Evolutionary conservation across 2,888 invertebrate genomes (phyloP).

Genomic region (Pollenia griseotomentosa): DNA sequence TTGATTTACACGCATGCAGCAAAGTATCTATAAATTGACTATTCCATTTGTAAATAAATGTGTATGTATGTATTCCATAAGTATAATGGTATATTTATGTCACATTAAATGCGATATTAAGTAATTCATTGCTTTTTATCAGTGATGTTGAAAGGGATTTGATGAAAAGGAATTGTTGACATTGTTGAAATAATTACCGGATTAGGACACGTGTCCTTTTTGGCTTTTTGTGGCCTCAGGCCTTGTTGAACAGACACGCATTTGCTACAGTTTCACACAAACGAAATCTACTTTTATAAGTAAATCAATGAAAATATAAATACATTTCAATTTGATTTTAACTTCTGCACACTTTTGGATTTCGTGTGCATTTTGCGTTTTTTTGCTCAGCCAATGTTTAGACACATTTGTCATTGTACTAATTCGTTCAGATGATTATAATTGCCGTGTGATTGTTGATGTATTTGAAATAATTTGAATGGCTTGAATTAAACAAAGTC

Average conservation of each 20-base stretch:
- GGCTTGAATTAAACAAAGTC: conserved; percentile 21
- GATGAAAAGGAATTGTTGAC: conserved; percentile 64
- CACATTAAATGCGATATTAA: conserved; percentile 65
- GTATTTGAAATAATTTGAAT: conserved; percentile 43
- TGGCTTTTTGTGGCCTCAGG: conserved; percentile 73
- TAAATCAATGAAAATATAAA: background rate
- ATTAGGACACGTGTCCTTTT: conserved; percentile 76
- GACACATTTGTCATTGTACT: conserved; percentile 50
- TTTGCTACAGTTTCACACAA: conserved; percentile 21
- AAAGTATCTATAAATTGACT: background rate
- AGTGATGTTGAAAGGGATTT: conserved; percentile 54
- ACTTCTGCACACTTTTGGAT: conserved; percentile 10
- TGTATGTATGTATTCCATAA: background rate
- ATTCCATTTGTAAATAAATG: background rate
- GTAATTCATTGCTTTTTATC: conserved; percentile 67
- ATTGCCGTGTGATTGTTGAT: conserved; percentile 69
- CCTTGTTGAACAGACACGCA: conserved; percentile 36
- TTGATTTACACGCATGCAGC: conserved; percentile 36
- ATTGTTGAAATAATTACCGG: conserved; percentile 76
- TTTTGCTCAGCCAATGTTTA: conserved; percentile 25
- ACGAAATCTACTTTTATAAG: background rate
- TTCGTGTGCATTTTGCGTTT: conserved; percentile 63
- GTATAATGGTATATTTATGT: conserved; percentile 35
- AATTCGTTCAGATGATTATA: conserved; percentile 64
- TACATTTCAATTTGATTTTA: conserved; percentile 28